Evolutionary conservation across 2,113 vertebrate species (phyloP), one percentile per base, ranked within the genome.

Genomic region (Toxotes jaculatrix): DNA sequence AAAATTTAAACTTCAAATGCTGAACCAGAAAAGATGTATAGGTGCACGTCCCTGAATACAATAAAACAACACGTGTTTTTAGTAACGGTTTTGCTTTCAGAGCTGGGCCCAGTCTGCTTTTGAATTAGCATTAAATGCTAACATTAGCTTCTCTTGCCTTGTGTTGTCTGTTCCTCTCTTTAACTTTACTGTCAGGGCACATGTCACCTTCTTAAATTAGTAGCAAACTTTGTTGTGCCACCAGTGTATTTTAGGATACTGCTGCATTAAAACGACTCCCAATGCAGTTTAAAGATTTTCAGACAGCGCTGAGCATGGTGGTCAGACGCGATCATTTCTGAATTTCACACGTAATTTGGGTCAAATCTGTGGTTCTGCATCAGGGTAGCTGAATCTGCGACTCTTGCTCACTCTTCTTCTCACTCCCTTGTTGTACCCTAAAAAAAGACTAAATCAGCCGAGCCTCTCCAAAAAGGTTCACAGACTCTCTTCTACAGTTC

Each of bases 141-240:
- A 51, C 11, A 4, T 34, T 34, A 34, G 31, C 11, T 7, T 68
- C 10, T 1, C 40, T 47, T 47, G 16, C 23, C 38, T 32, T 31
- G 23, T 21, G 69, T 21, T 72, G 40, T 32, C 38, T 23, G 32
- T 57, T 53, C 6, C 17, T 8, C 56, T 36, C 23, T 57, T 14
- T 57, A 17, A 55, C 19, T 47, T 49, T 34, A 19, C 27, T 38
- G 36, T 47, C 38, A 64, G 38, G 40, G 42, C 16, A 5, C 49
- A 32, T 21, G 38, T 21, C 14, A 12, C 65, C 27, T 31, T 76
- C 66, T 43, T 64, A 69, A 62, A 64, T 70, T 40, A 64, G 56
- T 1, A 21, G 45, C 0, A 9, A 27, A 34, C 10, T 57, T 21
- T 61, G 21, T 53, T 13, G 4, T 64, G 59, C 67, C 60, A 14